Percentiles rank a stretch among this genome's conserved stretches.
phyloP scores from a whole-genome alignment of 1,140 invertebrate genomes.

The Rhagoletis pomonella region DNA sequence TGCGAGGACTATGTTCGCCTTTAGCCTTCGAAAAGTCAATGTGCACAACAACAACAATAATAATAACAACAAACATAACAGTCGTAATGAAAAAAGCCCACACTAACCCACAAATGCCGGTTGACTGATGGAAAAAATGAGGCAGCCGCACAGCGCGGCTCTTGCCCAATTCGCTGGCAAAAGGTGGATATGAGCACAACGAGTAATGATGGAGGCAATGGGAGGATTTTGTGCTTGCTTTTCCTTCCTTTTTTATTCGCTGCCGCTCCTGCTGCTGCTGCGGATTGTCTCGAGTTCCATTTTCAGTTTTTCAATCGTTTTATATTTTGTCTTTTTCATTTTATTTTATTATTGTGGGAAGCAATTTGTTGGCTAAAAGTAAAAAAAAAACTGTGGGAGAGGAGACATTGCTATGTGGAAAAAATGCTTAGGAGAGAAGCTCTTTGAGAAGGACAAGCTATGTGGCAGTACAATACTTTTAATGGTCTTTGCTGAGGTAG shows the following conservation, averaged over 20 bases:
- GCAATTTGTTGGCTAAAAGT: slow-evolving; percentile 6
- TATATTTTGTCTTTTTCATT: neutral
- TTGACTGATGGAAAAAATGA: slow-evolving; percentile 18
- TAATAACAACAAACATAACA: neutral
- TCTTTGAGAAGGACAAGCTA: slow-evolving; percentile 6
- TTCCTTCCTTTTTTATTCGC: neutral
- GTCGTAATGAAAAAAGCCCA: slow-evolving; percentile 11
- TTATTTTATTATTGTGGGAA: neutral
- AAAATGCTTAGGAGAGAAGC: slow-evolving; percentile 8
- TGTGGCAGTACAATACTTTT: neutral
- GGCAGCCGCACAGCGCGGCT: slow-evolving; percentile 23
- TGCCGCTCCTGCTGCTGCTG: neutral
- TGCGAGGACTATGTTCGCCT: neutral
- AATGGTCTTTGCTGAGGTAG: neutral
- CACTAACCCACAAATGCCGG: slow-evolving; percentile 36
- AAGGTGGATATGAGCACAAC: neutral
- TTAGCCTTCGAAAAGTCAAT: neutral
- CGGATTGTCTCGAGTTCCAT: neutral
- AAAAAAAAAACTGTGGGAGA: slow-evolving; percentile 8
- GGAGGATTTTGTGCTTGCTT: slow-evolving; percentile 15
- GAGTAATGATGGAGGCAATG: slow-evolving; percentile 9
- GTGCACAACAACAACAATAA: neutral
- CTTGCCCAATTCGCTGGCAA: neutral
- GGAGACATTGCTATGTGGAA: neutral
- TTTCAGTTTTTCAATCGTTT: slow-evolving; percentile 34